phyloP scores from a whole-genome alignment of 2,113 vertebrate genomes.

The Gila orcuttii region DNA sequence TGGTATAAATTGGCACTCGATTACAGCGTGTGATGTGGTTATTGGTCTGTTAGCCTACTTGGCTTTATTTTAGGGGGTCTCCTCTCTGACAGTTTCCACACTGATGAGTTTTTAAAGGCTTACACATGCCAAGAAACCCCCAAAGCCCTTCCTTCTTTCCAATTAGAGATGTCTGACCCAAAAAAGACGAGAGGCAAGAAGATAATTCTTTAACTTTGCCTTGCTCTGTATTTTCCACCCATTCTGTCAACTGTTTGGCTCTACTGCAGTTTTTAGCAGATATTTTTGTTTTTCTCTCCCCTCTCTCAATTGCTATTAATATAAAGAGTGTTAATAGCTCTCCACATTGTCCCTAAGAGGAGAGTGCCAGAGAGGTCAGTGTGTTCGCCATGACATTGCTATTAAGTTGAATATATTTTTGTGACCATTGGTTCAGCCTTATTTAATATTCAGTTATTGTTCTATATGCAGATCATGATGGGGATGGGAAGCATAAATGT shows the following conservation, averaged over 20 bases:
- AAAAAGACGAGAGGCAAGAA: constrained; percentile 33
- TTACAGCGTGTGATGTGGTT: constrained; percentile 53
- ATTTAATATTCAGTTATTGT: background rate
- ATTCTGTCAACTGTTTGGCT: constrained; percentile 57
- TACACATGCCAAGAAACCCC: constrained; percentile 46
- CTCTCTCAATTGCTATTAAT: background rate
- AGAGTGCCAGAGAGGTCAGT: background rate
- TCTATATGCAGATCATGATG: background rate
- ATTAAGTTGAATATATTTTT: background rate
- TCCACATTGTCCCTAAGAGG: background rate
- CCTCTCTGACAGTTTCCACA: constrained; percentile 12
- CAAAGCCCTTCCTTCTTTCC: constrained; percentile 4
- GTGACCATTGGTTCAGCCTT: background rate
- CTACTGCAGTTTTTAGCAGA: constrained; percentile 1
- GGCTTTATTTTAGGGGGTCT: constrained; percentile 38
- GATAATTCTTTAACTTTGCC: constrained; percentile 62
- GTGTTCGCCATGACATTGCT: background rate
- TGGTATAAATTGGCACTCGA: constrained; percentile 48
- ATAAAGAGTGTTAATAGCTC: background rate
- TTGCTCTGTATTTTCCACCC: constrained; percentile 50
- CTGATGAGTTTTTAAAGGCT: constrained; percentile 52
- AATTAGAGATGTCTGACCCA: constrained; percentile 21
- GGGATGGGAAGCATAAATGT: background rate
- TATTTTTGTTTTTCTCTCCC: background rate
- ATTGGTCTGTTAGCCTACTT: constrained; percentile 30